Base-by-base conservation (phyloP, 2,888 invertebrate genomes). In the Notodonta ziczac region DNA sequence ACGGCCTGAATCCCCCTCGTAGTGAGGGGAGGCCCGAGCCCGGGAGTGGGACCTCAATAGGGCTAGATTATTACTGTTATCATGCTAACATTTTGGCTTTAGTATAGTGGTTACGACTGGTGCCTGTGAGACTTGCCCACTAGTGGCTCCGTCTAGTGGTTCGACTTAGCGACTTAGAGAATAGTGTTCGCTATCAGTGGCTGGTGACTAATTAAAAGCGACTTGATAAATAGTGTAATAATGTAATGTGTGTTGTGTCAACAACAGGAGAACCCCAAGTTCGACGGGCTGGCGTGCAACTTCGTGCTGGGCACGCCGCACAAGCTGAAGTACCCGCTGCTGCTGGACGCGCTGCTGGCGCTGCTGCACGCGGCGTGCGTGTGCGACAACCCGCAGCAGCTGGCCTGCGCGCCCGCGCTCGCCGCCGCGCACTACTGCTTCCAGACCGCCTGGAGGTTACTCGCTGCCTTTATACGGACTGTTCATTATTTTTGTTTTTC, bases 281-380 rank as follows among this genome's bases (percentile, higher is more conserved):
- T 99, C 62, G 99, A 99, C 90, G 97, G 97, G 4, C 87, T 98
- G 60, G 98, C 98, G 2, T 98, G 98, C 90, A 99, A 98, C 92
- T 99, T 99, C 83, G 97, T 99, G 63, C 94, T 99, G 66, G 98
- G 98, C 58, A 98, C 98, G 2, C 97, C 98, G 0, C 98, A 99
- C 83, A 97, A 97, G 88, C 92, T 98, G 58, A 97, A 98, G 78
- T 99, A 99, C 91, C 97, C 97, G 0, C 86, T 97, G 53, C 90
- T 99, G 8, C 95, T 99, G 67, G 97, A 98, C 81, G 97, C 98
- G 0, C 89, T 98, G 5, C 96, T 98, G 39, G 96, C 97, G 69
- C 96, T 99, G 70, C 89, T 98, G 55, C 96, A 97, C 80, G 96
- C 98, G 0, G 96, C 97, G 3, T 96, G 97, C 74, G 95, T 97